These are phyloP conservation scores for Pemphredon lugubris DNA, from an alignment of 2,888 invertebrate genomes.

Conservation along the genomic window DNA sequence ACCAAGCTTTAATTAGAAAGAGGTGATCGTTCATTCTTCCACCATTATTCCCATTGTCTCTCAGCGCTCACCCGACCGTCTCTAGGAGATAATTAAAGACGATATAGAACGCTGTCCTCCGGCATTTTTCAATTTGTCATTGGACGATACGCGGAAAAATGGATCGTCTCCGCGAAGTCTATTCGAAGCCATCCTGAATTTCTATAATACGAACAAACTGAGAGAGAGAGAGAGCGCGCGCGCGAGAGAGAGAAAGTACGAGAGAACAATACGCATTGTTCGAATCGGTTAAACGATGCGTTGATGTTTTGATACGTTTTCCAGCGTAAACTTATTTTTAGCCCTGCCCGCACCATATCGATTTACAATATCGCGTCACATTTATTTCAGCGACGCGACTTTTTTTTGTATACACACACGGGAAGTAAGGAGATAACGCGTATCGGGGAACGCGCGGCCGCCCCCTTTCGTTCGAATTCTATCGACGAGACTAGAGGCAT, in stretches of 20 bases:
- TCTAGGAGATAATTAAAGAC: slow-evolving; percentile 46
- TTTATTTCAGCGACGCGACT: too few relatives aligned
- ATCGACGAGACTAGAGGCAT: not conserved
- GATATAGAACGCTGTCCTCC: slow-evolving; percentile 27
- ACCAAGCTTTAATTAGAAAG: slow-evolving; percentile 53
- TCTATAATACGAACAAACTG: not conserved
- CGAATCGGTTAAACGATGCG: too few relatives aligned
- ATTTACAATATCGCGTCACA: too few relatives aligned
- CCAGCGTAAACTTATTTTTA: too few relatives aligned
- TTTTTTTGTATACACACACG: too few relatives aligned
- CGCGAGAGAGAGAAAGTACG: not conserved
- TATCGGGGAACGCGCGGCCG: too few relatives aligned
- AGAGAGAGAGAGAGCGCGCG: too few relatives aligned
- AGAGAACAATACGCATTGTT: not conserved
- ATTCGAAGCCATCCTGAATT: slow-evolving; percentile 8
- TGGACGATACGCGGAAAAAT: slow-evolving; percentile 30
- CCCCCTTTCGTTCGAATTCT: not conserved
- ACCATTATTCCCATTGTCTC: slow-evolving; percentile 46
- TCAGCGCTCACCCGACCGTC: slow-evolving; percentile 6
- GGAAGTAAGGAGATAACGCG: too few relatives aligned
- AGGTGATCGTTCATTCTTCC: slow-evolving; percentile 55
- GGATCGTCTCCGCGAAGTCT: not conserved
- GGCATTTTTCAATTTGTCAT: slow-evolving; percentile 57
- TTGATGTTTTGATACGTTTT: too few relatives aligned
- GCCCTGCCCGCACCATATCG: too few relatives aligned